A percentile compares a stretch with the other conserved stretches of the same genome.
phyloP scores from a whole-genome alignment of 2,888 invertebrate species.

The Lottia scabra region DNA sequence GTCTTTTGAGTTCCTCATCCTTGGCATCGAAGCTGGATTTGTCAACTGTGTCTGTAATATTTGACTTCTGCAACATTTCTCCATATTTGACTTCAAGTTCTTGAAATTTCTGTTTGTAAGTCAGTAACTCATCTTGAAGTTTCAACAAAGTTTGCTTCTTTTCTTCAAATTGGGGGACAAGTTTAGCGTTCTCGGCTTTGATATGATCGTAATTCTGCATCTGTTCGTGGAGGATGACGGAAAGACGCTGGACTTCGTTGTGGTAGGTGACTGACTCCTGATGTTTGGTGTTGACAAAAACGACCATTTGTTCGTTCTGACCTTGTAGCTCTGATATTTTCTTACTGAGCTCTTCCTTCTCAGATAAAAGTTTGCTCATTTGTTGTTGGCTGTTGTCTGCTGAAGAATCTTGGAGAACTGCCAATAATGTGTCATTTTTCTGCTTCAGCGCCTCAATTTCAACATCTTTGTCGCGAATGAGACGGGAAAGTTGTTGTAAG shows the following conservation, averaged over 20 bases:
- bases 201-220: slow-evolving; percentile 54
- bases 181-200: slow-evolving; percentile 56
- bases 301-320: slow-evolving; percentile 69
- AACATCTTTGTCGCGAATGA: slow-evolving; percentile 69
- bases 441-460: slow-evolving; percentile 70
- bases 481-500: slow-evolving; percentile 66
- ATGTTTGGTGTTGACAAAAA: slow-evolving; percentile 81
- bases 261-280: slow-evolving; percentile 88
- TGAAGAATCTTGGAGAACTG: slow-evolving; percentile 63
- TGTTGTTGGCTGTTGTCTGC: slow-evolving; percentile 43
- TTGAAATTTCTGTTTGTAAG: slow-evolving; percentile 60
- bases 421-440: slow-evolving; percentile 66
- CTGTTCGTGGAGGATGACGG: slow-evolving; percentile 46
- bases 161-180: slow-evolving; percentile 68
- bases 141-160: slow-evolving; percentile 66
- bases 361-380: slow-evolving; percentile 61
- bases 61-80: slow-evolving; percentile 53
- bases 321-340: slow-evolving; percentile 75
- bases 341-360: slow-evolving; percentile 73
- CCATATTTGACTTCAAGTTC: slow-evolving; percentile 65
- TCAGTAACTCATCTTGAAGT: slow-evolving; percentile 66
- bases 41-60: slow-evolving; percentile 47
- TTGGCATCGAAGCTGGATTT: slow-evolving; percentile 41
- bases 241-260: slow-evolving; percentile 83
- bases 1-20: slow-evolving; percentile 43